phyloP scores from a whole-genome alignment of 2,113 vertebrate species.

The Hypocryptadius cinnamomeus region DNA sequence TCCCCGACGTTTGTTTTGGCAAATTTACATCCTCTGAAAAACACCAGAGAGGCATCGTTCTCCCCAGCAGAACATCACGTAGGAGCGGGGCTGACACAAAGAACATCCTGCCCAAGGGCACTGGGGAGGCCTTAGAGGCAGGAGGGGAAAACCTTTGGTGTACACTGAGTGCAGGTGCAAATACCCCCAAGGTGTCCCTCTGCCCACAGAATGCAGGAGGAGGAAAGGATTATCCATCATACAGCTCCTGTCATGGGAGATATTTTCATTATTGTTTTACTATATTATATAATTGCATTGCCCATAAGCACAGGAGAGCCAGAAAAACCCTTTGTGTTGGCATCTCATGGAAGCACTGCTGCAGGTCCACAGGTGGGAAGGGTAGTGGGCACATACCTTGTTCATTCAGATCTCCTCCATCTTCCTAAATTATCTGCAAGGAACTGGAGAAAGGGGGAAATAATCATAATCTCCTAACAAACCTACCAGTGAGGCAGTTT shows the following conservation, averaged over 20 bases:
- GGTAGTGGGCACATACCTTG: background rate
- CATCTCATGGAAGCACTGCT: background rate
- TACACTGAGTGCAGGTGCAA: background rate
- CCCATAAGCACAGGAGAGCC: background rate
- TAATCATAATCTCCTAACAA: background rate
- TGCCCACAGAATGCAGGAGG: background rate
- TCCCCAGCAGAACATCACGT: background rate
- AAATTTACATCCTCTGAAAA: background rate
- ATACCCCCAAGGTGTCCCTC: background rate
- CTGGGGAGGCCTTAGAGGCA: background rate
- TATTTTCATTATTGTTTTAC: background rate
- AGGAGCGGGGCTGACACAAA: background rate
- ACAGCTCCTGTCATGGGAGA: background rate
- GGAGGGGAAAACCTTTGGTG: background rate
- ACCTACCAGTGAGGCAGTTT: background rate
- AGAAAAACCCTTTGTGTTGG: background rate
- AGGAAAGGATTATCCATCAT: background rate
- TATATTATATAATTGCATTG: background rate
- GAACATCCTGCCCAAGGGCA: background rate
- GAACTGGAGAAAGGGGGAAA: background rate
- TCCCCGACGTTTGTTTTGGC: background rate
- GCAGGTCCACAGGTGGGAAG: background rate
- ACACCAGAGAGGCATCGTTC: background rate
- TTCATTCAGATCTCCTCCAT: background rate
- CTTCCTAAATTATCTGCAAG: background rate